A percentile compares a stretch with the other conserved stretches of the same genome.
phyloP scores from a whole-genome alignment of 2,888 invertebrate genomes.

The Uropetala carovei region DNA sequence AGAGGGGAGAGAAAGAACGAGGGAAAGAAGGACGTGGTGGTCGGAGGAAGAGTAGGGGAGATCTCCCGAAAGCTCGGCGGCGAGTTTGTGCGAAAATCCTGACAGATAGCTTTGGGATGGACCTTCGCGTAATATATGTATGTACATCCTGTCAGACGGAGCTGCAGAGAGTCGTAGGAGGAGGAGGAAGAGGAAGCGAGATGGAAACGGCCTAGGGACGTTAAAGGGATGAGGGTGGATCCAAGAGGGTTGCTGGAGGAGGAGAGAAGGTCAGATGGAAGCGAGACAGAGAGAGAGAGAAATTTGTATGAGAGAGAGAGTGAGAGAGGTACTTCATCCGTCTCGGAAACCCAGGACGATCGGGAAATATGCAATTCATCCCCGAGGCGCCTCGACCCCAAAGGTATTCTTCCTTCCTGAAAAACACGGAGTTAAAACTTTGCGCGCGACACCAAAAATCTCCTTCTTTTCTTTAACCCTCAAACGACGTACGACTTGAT shows the following conservation, averaged over 20 bases:
- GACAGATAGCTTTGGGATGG: slow-evolving; percentile 32
- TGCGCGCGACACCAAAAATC: no score
- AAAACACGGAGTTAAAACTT: no score
- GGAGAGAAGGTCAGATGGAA: neutral
- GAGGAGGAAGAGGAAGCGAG: neutral
- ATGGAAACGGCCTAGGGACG: neutral
- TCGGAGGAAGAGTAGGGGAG: neutral
- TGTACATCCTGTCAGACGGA: neutral
- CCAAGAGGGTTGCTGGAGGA: neutral
- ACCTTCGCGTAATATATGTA: slow-evolving; percentile 11
- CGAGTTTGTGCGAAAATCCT: neutral
- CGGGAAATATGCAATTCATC: no score
- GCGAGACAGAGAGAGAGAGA: neutral
- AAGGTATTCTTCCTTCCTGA: no score
- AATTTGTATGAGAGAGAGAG: no score
- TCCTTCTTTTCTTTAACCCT: no score
- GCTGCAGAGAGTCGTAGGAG: neutral
- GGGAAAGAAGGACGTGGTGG: neutral
- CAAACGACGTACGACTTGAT: no score
- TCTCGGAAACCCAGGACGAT: no score
- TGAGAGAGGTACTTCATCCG: no score
- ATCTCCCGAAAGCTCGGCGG: neutral
- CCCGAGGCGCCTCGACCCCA: no score
- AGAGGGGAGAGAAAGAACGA: no score
- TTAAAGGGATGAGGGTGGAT: neutral